Evolutionary conservation across 53 echinoderm and acorn worm species (phyloP).

Genomic region (Astropecten irregularis): DNA sequence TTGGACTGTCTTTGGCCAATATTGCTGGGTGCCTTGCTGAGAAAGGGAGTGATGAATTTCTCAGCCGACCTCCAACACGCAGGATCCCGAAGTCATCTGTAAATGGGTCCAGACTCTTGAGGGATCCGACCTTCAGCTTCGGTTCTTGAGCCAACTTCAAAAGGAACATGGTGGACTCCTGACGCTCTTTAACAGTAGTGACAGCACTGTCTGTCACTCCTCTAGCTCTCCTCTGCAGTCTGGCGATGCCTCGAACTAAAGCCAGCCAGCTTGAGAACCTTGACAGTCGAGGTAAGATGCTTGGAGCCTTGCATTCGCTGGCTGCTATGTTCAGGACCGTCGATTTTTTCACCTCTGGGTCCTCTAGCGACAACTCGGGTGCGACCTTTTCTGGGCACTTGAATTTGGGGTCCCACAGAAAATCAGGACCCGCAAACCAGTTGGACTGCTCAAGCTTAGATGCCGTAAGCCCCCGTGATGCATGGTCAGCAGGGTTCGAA

Average conservation of each 20-base stretch:
- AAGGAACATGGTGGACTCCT: neutral
- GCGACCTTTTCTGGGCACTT: neutral
- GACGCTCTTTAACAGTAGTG: constrained; percentile 13
- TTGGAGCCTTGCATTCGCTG: neutral
- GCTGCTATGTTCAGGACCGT: constrained; percentile 7
- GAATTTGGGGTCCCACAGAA: constrained; percentile 23
- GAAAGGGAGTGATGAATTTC: constrained; percentile 20
- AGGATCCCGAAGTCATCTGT: constrained; percentile 20
- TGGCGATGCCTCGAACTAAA: constrained; percentile 53
- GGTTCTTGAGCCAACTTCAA: neutral
- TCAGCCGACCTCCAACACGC: constrained; percentile 38
- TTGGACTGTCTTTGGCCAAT: constrained; percentile 12
- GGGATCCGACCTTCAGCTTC: constrained; percentile 3
- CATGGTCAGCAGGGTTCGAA: constrained; percentile 42
- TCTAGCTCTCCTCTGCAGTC: constrained; percentile 51
- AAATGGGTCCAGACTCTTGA: constrained; percentile 12
- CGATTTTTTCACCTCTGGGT: constrained; percentile 46
- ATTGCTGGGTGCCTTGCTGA: constrained; percentile 38
- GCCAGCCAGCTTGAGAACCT: constrained; percentile 62
- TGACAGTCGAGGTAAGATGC: constrained; percentile 26
- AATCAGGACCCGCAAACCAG: constrained; percentile 35
- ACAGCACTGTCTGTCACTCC: neutral
- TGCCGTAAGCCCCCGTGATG: constrained; percentile 27
- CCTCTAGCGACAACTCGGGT: constrained; percentile 17
- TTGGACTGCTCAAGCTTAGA: neutral